phyloP scores from a whole-genome alignment of 1,140 invertebrate species.

The Helicoverpa zea region DNA sequence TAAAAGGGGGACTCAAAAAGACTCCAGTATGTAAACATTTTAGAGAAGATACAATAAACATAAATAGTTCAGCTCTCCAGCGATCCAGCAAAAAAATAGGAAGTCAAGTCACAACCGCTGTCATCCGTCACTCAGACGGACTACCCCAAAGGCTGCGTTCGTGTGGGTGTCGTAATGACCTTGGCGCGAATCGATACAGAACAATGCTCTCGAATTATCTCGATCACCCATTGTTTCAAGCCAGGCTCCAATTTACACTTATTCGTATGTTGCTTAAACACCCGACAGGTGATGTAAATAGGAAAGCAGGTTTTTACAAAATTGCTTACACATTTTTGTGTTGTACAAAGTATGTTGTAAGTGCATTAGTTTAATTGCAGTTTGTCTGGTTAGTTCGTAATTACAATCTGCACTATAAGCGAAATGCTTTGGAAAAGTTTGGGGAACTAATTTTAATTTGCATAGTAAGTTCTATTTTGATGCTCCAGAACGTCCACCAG shows the following conservation, averaged over 20 bases:
- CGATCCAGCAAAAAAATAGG: not conserved
- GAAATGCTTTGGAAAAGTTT: constrained; percentile 2
- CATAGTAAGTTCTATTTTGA: too few relatives aligned
- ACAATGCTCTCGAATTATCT: constrained; percentile 59
- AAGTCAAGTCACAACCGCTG: constrained; percentile 31
- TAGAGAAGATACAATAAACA: too few relatives aligned
- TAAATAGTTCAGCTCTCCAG: not conserved
- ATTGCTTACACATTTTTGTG: constrained; percentile 12
- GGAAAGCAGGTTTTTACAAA: constrained; percentile 31
- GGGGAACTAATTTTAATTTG: too few relatives aligned
- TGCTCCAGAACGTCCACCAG: too few relatives aligned
- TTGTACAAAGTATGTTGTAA: constrained; percentile 18
- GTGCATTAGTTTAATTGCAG: constrained; percentile 14
- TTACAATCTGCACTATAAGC: not conserved
- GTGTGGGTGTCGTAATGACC: constrained; percentile 56
- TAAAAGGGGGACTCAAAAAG: too few relatives aligned
- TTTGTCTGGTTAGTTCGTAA: constrained; percentile 16
- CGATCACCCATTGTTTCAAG: constrained; percentile 62
- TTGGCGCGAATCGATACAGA: constrained; percentile 54
- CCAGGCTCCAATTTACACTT: constrained; percentile 33
- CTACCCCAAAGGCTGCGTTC: constrained; percentile 37
- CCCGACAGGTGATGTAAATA: constrained; percentile 32
- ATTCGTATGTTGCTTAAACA: constrained; percentile 18
- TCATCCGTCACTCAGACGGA: constrained; percentile 46
- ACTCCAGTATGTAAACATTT: not conserved